Percentiles rank a stretch among this genome's conserved stretches.
These are phyloP conservation scores for Automeris io DNA, from an alignment of 2,888 invertebrate species.

Conservation along the genomic window DNA sequence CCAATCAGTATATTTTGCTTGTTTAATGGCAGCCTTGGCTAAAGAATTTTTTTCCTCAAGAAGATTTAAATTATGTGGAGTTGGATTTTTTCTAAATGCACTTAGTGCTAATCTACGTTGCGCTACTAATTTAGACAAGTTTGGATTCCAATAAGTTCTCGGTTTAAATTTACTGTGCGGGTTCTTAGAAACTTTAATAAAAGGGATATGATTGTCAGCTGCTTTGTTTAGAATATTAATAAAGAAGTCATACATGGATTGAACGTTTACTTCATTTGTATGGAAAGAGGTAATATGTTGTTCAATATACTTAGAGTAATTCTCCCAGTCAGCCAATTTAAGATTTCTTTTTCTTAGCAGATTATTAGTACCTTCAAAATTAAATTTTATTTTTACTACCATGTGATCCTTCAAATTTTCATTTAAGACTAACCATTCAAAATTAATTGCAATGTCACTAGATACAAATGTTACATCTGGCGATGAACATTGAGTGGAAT, in stretches of 20 bases:
- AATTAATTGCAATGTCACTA: background rate
- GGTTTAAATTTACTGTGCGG: conserved; percentile 14
- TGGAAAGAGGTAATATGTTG: background rate
- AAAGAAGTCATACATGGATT: conserved; percentile 12
- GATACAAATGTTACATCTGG: background rate
- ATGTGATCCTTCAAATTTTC: background rate
- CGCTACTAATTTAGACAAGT: conserved; percentile 18
- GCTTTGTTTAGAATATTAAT: conserved; percentile 8
- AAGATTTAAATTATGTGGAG: conserved; percentile 14
- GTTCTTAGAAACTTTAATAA: conserved; percentile 12
- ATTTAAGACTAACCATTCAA: background rate
- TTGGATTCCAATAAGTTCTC: conserved; percentile 21
- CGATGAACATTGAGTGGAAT: background rate
- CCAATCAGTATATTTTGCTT: too few species aligned
- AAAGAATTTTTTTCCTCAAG: conserved; percentile 9
- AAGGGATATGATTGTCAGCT: conserved; percentile 15
- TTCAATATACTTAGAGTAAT: conserved; percentile 8
- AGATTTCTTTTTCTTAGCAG: conserved; percentile 12
- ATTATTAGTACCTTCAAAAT: background rate
- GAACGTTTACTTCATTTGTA: background rate
- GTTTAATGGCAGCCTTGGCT: too few species aligned
- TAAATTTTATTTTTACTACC: background rate
- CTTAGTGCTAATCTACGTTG: conserved; percentile 16
- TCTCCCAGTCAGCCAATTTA: conserved; percentile 14
- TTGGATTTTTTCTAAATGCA: conserved; percentile 18